Evolutionary conservation across 2,113 vertebrate species (phyloP).

Genomic region (Bubo scandiacus): DNA sequence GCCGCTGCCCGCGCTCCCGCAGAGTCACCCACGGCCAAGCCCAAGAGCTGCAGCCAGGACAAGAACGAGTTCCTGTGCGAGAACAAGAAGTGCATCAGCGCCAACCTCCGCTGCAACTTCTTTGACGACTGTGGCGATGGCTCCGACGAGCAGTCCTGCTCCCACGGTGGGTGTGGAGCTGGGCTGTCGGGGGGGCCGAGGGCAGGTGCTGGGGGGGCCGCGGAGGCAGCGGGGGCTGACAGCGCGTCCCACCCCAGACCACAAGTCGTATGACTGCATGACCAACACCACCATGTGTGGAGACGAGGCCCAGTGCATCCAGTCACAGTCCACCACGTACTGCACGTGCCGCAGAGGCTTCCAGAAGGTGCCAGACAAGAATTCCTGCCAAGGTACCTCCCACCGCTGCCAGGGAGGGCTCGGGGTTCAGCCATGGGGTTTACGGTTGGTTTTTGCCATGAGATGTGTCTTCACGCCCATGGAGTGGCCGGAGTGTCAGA

Average conservation of each 20-base stretch:
- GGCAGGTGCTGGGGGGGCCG: fast-evolving
- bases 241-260: constrained; percentile 66
- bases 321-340: constrained; percentile 80
- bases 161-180: constrained; percentile 65
- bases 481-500: no score
- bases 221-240: background rate
- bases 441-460: background rate
- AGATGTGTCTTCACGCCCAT: background rate
- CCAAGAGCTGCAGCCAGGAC: constrained; percentile 80
- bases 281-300: constrained; percentile 87
- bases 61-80: constrained; percentile 89
- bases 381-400: constrained; percentile 85
- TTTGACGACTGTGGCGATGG: constrained; percentile 95
- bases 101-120: constrained; percentile 88
- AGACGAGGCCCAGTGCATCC: constrained; percentile 87
- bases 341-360: constrained; percentile 91
- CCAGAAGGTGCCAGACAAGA: constrained; percentile 82
- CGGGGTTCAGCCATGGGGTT: fast-evolving
- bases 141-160: constrained; percentile 86
- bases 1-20: background rate
- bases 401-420: fast-evolving
- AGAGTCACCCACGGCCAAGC: constrained; percentile 64
- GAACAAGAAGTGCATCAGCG: constrained; percentile 86
- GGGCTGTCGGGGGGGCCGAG: fast-evolving
- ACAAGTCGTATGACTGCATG: constrained; percentile 84